A percentile compares a stretch with the other conserved stretches of the same genome.
phyloP scores from a whole-genome alignment of 2,113 vertebrate genomes.

The Trogon melanurus region DNA sequence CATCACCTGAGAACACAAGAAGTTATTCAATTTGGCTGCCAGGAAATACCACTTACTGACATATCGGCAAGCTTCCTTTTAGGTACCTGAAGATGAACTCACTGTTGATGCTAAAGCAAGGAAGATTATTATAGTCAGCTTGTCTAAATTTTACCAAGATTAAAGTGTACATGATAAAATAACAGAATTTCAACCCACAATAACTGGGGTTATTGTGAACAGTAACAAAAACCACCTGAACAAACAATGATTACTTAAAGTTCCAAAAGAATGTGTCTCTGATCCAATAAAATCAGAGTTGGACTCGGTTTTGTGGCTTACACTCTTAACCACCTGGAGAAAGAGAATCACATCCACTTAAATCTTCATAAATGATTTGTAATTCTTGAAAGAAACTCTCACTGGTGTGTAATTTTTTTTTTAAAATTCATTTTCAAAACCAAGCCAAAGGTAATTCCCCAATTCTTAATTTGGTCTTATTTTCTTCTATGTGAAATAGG shows the following conservation, averaged over 20 bases:
- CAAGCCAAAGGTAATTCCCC: not conserved
- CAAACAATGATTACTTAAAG: not conserved
- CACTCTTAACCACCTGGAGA: not conserved
- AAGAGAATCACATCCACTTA: not conserved
- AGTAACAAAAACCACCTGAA: not conserved
- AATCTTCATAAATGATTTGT: not conserved
- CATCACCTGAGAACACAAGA: not conserved
- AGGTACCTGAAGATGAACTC: not conserved
- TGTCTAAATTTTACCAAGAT: not conserved
- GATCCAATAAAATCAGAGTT: not conserved
- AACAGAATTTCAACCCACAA: not conserved
- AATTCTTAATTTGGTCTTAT: not conserved
- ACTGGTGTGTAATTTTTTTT: not conserved
- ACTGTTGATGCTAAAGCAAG: not conserved
- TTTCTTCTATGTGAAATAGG: not conserved
- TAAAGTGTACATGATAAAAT: not conserved
- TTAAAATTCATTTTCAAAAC: not conserved
- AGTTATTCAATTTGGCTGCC: not conserved
- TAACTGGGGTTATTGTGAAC: not conserved
- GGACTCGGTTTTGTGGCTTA: not conserved
- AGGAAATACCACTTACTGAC: not conserved
- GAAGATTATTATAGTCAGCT: not conserved
- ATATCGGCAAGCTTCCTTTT: not conserved
- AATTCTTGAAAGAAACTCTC: not conserved
- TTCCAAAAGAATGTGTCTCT: not conserved